Evolutionary conservation across 2,113 vertebrate genomes (phyloP), one percentile per base, ranked within the genome.

Genomic region (Brienomyrus brachyistius): DNA sequence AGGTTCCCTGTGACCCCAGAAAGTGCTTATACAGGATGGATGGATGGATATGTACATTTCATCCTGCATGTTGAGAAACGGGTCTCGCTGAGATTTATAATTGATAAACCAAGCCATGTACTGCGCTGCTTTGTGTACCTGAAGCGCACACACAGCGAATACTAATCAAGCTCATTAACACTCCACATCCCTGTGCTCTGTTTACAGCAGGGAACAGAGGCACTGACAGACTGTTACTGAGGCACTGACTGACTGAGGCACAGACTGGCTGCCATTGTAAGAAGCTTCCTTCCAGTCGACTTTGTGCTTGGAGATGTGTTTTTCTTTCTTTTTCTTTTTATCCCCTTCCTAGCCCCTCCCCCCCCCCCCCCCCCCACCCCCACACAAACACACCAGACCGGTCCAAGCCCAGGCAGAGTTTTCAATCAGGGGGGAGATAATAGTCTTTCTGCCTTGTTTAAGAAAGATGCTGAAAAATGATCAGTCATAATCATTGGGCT

Each of bases 131-230:
- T 56, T 88, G 40, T 88, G 40, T 45, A 45, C 87, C 54, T 88
- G 87, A 88, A 88, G 5, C 35, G 45, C 35, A 87, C 87, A 91
- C 47, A 91, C 74, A 83, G 43, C 52, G 90, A 88, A 91, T 91
- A 89, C 89, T 91, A 89, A 92, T 92, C 89, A 90, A 48, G 35
- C 87, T 77, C 51, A 86, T 92, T 88, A 92, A 89, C 77, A 66
- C 48, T 50, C 21, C 70, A 31, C 31, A 31, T 35, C 21, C 40
- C 9, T 17, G 19, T 40, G 27, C 80, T 31, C 35, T 13, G 43
- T n/a, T 54, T 52, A 35, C 27, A 40, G 50, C 27, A 35, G 43
- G 82, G 85, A 3, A 50, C 84, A n/a, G 47, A 86, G 23, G 23
- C n/a, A n/a, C 11, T 15, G 21, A 31, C 31, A 31, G 31, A 31